Evolutionary conservation across 2,797 vertebrate species (phyloP).

Genomic region (Arctocebus calabarensis): DNA sequence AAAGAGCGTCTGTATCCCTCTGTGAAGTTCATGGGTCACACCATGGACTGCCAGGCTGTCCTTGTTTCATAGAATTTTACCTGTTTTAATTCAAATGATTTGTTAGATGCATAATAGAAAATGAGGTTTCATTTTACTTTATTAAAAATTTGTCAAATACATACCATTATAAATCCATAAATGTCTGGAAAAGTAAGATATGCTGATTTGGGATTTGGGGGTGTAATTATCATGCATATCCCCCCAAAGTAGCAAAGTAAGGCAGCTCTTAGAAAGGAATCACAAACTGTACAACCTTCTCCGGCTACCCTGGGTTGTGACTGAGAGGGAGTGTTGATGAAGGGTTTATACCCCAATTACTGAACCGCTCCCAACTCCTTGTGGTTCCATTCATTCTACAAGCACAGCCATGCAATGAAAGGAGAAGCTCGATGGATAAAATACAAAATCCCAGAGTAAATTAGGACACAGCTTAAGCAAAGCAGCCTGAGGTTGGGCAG

Average conservation of each 20-base stretch:
- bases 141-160: conserved; percentile 30
- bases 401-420: conserved; percentile 55
- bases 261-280: neutral
- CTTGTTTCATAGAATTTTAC: conserved; percentile 10
- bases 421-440: conserved; percentile 56
- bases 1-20: neutral
- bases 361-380: conserved; percentile 57
- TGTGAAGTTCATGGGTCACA: neutral
- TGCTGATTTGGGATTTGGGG: neutral
- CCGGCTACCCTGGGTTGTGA: neutral
- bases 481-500: neutral
- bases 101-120: neutral
- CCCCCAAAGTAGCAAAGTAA: neutral
- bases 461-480: conserved; percentile 67
- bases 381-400: conserved; percentile 37
- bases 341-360: conserved; percentile 37
- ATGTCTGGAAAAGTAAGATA: neutral
- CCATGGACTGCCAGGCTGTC: neutral
- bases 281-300: neutral
- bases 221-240: neutral
- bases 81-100: neutral
- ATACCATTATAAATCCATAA: neutral
- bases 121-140: neutral
- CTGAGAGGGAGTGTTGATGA: neutral
- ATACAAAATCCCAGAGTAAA: conserved; percentile 47